Conservation (phyloP, 2,888 invertebrate species). For the Tuta absoluta region DNA sequence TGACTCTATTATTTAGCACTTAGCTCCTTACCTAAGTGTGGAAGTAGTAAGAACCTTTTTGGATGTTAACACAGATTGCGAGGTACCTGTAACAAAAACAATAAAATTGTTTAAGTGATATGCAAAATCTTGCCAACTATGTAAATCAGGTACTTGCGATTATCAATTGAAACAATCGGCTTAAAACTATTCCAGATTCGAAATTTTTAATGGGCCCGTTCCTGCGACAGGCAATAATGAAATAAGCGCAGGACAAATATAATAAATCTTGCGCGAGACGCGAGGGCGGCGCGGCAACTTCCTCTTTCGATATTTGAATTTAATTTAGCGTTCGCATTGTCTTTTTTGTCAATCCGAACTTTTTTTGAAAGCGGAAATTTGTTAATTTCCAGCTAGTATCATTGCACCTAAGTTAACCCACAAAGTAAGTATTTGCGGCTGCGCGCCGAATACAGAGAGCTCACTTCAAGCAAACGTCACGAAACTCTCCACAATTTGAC, state of each 20-base stretch:
- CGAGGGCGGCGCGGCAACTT: slow-evolving; percentile 74
- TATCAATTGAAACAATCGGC: neutral
- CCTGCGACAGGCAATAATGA: slow-evolving; percentile 75
- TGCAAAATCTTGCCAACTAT: no score
- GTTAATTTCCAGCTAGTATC: no score
- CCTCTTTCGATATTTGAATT: slow-evolving; percentile 81
- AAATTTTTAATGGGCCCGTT: slow-evolving; percentile 57
- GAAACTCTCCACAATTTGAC: no score
- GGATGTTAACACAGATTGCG: neutral
- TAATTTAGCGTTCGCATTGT: slow-evolving; percentile 76
- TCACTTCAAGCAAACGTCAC: no score
- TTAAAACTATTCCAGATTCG: slow-evolving; percentile 49
- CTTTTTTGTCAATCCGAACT: slow-evolving; percentile 63
- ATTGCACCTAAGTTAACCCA: no score
- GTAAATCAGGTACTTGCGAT: no score
- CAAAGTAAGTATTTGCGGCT: no score
- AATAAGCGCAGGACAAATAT: slow-evolving; percentile 81
- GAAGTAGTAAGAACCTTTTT: no score
- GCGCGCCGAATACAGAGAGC: no score
- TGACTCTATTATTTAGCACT: neutral
- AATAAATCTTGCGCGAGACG: slow-evolving; percentile 77
- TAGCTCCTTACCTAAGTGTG: no score
- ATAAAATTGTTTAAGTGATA: no score
- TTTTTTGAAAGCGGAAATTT: slow-evolving; percentile 39
- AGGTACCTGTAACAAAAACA: slow-evolving; percentile 5